phyloP scores from a whole-genome alignment of 2,797 vertebrate species.

The Sciurus carolinensis region DNA sequence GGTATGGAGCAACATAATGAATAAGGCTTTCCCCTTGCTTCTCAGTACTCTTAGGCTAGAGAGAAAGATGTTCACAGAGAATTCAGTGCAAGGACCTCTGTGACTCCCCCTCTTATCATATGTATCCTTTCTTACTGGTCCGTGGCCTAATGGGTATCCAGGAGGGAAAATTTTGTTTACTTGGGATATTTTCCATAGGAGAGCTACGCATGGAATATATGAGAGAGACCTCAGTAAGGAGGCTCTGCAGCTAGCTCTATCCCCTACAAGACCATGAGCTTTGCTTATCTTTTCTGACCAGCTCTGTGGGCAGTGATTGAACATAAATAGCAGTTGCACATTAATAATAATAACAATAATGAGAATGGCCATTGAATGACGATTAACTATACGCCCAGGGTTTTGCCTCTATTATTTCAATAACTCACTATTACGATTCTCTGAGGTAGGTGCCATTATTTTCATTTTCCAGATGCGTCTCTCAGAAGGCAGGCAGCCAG shows the following conservation, averaged over 20 bases:
- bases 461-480: constrained; percentile 36
- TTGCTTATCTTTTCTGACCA: constrained; percentile 21
- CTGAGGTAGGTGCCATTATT: background rate
- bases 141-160: background rate
- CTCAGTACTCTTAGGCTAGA: background rate
- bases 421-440: background rate
- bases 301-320: background rate
- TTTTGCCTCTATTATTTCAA: background rate
- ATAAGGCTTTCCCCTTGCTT: background rate
- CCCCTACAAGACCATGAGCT: background rate
- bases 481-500: background rate
- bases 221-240: background rate
- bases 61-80: background rate
- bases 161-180: background rate
- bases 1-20: background rate
- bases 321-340: background rate
- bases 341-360: background rate
- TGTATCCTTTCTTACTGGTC: background rate
- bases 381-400: background rate
- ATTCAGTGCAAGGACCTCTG: background rate
- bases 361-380: background rate
- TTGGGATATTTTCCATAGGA: background rate
- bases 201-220: background rate
- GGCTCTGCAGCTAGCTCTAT: background rate
- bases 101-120: background rate